Evolutionary conservation across 2,113 vertebrate species (phyloP), one percentile per base, ranked within the genome.

Genomic region (Hippocampus barbouri): DNA sequence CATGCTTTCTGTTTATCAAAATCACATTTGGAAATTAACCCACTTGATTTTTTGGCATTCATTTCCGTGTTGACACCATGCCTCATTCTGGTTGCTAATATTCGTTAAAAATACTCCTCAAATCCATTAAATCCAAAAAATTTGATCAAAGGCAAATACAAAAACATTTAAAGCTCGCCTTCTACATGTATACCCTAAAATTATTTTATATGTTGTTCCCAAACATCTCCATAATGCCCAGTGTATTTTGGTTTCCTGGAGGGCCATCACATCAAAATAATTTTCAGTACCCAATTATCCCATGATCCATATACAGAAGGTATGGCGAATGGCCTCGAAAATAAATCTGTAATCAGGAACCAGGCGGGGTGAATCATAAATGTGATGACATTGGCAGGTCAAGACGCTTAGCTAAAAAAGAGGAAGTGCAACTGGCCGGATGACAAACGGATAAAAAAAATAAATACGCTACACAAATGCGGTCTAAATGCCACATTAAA

Each of bases 201-300:
- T 3, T 25, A 2, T 20, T 30, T 57, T 34, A 43, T 34, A 43
- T 9, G 21, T 53, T 16, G 69, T 40, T n/a, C n/a, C n/a, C n/a
- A n/a, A n/a, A n/a, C 30, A 62, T 78, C 62, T 76, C 79, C 47
- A 80, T 71, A 85, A 83, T 80, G 75, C 76, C 9, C 74, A 66
- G 43, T 57, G 61, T 71, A 68, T 81, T 82, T 88, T 69, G 75
- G 82, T 86, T 81, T 72, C 34, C 73, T 66, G 56, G 56, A 78
- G 59, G 56, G 64, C 70, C 73, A 66, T 79, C 76, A 75, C 75
- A 85, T 89, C 88, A 85, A 75, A 86, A 82, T 86, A 90, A 88
- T 83, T 86, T 83, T 77, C 82, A 79, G 71, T 69, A 23, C 68
- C 72, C 83, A 83, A 86, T 91, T 90, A 90, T 77, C 79, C 84